Conservation (phyloP, 1,140 invertebrate species). For the Temnothorax curvispinosus region DNA sequence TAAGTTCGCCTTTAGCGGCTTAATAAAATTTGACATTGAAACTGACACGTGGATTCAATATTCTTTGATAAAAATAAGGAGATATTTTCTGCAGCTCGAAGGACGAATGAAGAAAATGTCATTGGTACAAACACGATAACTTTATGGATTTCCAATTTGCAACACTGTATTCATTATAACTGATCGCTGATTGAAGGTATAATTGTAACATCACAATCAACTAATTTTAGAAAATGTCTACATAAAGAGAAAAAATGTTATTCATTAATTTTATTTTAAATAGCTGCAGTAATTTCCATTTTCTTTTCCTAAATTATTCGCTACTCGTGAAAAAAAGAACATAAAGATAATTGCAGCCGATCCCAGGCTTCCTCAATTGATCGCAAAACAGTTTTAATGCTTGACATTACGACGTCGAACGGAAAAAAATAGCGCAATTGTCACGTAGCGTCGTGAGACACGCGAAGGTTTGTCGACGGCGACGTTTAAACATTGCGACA, state of each 20-base stretch:
- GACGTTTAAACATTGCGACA: conserved; percentile 44
- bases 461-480: conserved; percentile 2
- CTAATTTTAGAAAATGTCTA: background rate
- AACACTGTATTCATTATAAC: background rate
- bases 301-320: background rate
- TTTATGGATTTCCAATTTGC: background rate
- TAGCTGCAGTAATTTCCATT: background rate
- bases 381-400: conserved; percentile 7
- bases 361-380: background rate
- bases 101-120: background rate
- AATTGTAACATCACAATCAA: background rate
- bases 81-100: conserved; percentile 2
- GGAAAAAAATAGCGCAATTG: conserved; percentile 32
- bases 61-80: background rate
- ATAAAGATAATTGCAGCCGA: background rate
- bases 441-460: conserved; percentile 43
- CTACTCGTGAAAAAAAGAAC: background rate
- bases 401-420: conserved; percentile 9
- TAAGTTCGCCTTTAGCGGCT: background rate
- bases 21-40: background rate
- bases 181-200: background rate
- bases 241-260: background rate
- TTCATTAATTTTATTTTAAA: background rate
- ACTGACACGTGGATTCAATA: conserved; percentile 14
- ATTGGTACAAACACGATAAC: background rate